Conservation (phyloP, 2,113 vertebrate genomes). For the Mus pahari region DNA sequence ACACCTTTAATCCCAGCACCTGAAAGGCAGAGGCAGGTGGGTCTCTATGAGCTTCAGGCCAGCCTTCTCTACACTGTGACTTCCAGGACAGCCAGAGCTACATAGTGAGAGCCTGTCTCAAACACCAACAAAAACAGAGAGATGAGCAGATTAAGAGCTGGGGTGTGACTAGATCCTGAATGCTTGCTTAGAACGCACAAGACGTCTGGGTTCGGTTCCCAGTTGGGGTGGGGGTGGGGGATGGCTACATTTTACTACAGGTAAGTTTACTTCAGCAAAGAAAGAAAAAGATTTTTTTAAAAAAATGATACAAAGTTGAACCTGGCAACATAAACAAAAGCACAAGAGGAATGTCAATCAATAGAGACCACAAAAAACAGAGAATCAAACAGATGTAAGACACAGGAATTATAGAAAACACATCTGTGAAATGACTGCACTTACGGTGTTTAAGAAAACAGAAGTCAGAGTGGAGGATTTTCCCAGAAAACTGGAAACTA, state of each 20-base stretch:
- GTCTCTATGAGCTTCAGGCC: neutral
- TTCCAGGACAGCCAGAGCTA: neutral
- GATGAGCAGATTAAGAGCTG: neutral
- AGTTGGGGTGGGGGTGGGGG: neutral
- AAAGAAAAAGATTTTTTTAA: no score
- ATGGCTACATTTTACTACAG: neutral
- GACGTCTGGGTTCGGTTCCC: neutral
- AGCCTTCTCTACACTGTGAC: neutral
- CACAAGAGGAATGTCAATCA: neutral
- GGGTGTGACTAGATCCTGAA: neutral
- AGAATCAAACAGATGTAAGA: neutral
- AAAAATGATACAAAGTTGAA: neutral
- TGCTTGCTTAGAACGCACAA: neutral
- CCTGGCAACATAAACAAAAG: neutral
- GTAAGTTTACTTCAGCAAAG: neutral
- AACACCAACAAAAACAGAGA: neutral
- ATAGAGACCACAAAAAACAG: neutral
- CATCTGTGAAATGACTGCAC: neutral
- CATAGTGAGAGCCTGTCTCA: neutral
- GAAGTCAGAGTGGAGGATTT: neutral
- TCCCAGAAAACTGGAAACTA: neutral
- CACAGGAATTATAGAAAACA: neutral
- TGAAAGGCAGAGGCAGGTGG: neutral
- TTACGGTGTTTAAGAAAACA: neutral
- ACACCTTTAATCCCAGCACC: neutral